Conservation (phyloP, 2,888 invertebrate species). For the Nomada hirtipes region DNA sequence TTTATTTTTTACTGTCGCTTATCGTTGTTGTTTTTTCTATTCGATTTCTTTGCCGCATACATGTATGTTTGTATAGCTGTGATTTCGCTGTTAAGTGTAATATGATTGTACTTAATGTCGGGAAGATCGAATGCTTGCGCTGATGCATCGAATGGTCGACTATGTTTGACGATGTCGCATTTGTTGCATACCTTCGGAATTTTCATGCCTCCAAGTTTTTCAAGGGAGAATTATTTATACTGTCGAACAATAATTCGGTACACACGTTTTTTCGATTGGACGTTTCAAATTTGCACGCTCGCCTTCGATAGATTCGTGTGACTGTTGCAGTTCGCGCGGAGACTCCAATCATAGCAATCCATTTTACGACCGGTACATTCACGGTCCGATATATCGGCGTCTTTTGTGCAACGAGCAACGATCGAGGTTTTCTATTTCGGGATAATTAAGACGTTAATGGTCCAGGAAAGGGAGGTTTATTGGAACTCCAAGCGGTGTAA, state of each 20-base stretch:
- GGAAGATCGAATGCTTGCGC: background rate
- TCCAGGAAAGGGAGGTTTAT: slow-evolving; percentile 48
- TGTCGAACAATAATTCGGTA: background rate
- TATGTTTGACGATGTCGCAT: background rate
- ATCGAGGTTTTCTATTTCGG: slow-evolving; percentile 47
- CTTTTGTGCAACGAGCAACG: slow-evolving; percentile 25
- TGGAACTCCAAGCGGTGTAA: slow-evolving; percentile 46
- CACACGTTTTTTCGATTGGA: background rate
- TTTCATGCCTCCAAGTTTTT: background rate
- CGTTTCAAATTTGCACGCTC: background rate
- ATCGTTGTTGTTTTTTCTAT: no score
- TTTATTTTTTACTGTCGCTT: background rate
- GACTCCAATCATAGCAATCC: slow-evolving; percentile 37
- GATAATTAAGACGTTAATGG: slow-evolving; percentile 55
- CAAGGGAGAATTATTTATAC: background rate
- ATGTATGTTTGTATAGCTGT: background rate
- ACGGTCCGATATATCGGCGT: slow-evolving; percentile 7
- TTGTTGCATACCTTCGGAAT: background rate
- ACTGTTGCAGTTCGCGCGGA: background rate
- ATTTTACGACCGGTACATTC: slow-evolving; percentile 26
- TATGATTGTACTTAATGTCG: background rate
- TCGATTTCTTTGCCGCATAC: background rate
- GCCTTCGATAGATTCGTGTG: background rate
- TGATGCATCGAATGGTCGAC: background rate
- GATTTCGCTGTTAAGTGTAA: slow-evolving; percentile 1